These are phyloP conservation scores for Zophobas morio DNA, from an alignment of 1,140 invertebrate species.

Conservation along the genomic window DNA sequence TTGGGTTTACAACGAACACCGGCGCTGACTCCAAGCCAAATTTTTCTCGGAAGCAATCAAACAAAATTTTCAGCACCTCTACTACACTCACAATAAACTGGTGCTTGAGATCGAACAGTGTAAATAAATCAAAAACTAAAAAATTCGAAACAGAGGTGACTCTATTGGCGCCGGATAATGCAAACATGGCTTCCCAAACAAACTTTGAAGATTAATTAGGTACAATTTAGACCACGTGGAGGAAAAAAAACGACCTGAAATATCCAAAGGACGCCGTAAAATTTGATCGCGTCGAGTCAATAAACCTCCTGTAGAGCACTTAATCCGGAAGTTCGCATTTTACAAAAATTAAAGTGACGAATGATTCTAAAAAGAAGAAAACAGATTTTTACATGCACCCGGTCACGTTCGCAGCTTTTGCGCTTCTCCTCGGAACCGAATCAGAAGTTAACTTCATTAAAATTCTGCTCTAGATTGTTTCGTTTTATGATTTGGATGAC, in stretches of 20 bases:
- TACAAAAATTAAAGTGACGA: too few relatives aligned
- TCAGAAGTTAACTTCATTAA: background rate
- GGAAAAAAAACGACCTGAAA: too few relatives aligned
- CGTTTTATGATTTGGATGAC: conserved; percentile 19
- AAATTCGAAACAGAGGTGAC: background rate
- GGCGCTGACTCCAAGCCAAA: conserved; percentile 12
- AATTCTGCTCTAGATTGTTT: conserved; percentile 5
- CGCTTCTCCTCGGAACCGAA: background rate
- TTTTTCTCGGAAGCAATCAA: conserved; percentile 22
- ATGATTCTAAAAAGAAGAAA: too few relatives aligned
- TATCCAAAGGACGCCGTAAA: too few relatives aligned
- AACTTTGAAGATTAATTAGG: too few relatives aligned
- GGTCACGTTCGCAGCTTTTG: background rate
- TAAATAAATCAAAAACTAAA: conserved; percentile 7
- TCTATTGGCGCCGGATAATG: too few relatives aligned
- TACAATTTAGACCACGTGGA: too few relatives aligned
- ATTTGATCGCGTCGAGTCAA: too few relatives aligned
- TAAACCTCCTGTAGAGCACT: too few relatives aligned
- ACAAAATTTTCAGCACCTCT: conserved; percentile 14
- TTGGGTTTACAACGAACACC: conserved; percentile 17
- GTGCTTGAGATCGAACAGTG: background rate
- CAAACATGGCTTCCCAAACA: too few relatives aligned
- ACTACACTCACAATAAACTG: background rate
- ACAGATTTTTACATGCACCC: too few relatives aligned
- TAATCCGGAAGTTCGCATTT: too few relatives aligned